Conservation (phyloP, 2,113 vertebrate genomes). For the Bucco capensis region DNA sequence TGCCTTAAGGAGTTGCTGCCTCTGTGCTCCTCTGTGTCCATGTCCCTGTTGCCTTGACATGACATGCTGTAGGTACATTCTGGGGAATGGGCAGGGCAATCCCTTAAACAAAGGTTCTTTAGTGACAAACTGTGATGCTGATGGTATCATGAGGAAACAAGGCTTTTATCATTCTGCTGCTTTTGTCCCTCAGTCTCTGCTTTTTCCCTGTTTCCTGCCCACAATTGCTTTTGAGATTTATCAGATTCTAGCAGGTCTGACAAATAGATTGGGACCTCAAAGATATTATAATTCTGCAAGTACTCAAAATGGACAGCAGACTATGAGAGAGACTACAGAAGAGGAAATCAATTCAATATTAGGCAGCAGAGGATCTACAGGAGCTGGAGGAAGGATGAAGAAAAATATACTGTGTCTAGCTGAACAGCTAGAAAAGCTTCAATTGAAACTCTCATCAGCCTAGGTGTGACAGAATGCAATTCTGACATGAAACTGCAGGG, state of each 20-base stretch:
- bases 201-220: background rate
- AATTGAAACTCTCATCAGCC: background rate
- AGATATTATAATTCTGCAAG: background rate
- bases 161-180: background rate
- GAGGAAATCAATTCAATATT: background rate
- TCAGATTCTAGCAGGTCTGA: background rate
- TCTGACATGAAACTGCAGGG: accelerated
- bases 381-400: background rate
- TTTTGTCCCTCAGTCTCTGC: background rate
- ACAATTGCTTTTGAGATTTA: background rate
- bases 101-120: background rate
- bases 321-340: background rate
- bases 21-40: background rate
- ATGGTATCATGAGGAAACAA: background rate
- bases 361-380: background rate
- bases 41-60: background rate
- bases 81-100: background rate
- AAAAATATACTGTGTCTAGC: background rate
- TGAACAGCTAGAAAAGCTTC: background rate
- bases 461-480: background rate
- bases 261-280: background rate
- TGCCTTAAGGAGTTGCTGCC: background rate
- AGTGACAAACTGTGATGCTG: background rate
- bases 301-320: background rate
- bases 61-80: background rate